Evolutionary conservation across 2,797 vertebrate genomes (phyloP), one percentile per base, ranked within the genome.

Genomic region (Peromyscus melanophrys): DNA sequence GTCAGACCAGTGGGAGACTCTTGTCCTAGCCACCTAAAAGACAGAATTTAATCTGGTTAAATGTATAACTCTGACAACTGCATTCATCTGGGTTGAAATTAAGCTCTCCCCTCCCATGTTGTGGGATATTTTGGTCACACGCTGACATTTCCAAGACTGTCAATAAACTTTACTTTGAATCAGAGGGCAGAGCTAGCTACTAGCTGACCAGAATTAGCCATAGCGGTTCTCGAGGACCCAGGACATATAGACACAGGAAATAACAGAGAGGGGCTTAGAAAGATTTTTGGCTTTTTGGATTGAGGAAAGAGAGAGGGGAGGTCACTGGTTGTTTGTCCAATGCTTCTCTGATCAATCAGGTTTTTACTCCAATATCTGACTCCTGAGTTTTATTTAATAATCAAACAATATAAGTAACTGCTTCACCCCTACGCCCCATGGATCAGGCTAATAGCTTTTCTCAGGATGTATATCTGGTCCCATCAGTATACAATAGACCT

Each of bases 21-120:
- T 65, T 83, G 40, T 13, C 65, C 34, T 46, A 59, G 12, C 77
- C 19, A 83, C 31, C 49, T 87, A 67, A 91, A 91, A 96, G 34
- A 61, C 67, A 93, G 37, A 76, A 90, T 23, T 95, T 71, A 77
- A 84, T 83, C 29, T 83, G 5, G 57, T 87, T 93, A 95, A 93
- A 59, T 25, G 29, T 93, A 65, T 80, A 76, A 76, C 29, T 13
- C 27, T 61, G 73, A 89, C 31, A 25, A 78, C 0, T 78, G 63
- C 3, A 89, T 89, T 93, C 40, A 81, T 46, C 31, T 0, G 27
- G 19, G 85, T 40, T 19, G 25, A 59, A 95, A 4, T 17, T n/a
- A 29, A 90, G 83, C 13, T 40, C 55, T 11, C 29, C 61, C 59
- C 14, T 9, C 82, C 37, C 57, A 2, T 40, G 37, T 40, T 73